Evolutionary conservation across 2,888 invertebrate species (phyloP).

Genomic region (Ormyrus rosae): DNA sequence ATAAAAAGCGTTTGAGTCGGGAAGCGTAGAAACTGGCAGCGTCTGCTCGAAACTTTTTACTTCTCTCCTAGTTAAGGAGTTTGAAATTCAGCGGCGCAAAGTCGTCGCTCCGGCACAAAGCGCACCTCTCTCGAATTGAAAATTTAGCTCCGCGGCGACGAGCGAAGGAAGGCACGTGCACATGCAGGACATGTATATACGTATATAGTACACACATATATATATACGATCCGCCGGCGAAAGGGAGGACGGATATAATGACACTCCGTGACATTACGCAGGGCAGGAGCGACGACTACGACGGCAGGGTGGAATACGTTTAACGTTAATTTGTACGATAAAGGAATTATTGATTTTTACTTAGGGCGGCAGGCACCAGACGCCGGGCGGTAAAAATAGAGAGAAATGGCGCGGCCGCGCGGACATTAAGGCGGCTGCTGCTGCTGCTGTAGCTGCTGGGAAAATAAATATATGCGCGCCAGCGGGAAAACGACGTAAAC

Average conservation of each 20-base stretch:
- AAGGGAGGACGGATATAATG: conserved; percentile 13
- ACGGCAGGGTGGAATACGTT: conserved; percentile 70
- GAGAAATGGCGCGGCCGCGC: conserved; percentile 58
- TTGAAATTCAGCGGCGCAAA: conserved; percentile 22
- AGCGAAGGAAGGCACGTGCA: conserved; percentile 6
- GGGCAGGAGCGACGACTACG: background rate
- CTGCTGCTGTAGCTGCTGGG: background rate
- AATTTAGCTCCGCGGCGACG: conserved; percentile 4
- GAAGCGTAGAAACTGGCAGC: background rate
- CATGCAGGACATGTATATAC: background rate
- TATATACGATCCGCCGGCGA: background rate
- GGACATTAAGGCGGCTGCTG: conserved; percentile 42
- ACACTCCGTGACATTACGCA: conserved; percentile 35
- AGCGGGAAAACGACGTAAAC: conserved; percentile 29
- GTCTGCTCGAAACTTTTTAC: conserved; percentile 17
- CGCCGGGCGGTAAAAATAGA: conserved; percentile 51
- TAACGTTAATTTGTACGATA: conserved; percentile 74
- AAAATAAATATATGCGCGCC: conserved; percentile 45
- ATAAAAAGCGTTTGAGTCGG: conserved; percentile 15
- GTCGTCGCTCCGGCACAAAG: background rate
- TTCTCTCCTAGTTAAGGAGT: conserved; percentile 42
- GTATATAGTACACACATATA: background rate
- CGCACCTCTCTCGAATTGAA: conserved; percentile 27
- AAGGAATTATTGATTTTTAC: conserved; percentile 75
- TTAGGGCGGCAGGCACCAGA: conserved; percentile 61